A percentile compares a stretch with the other conserved stretches of the same genome.
These are phyloP conservation scores for Drosophila bifasciata DNA, from an alignment of 1,140 invertebrate species.

Conservation along the genomic window DNA sequence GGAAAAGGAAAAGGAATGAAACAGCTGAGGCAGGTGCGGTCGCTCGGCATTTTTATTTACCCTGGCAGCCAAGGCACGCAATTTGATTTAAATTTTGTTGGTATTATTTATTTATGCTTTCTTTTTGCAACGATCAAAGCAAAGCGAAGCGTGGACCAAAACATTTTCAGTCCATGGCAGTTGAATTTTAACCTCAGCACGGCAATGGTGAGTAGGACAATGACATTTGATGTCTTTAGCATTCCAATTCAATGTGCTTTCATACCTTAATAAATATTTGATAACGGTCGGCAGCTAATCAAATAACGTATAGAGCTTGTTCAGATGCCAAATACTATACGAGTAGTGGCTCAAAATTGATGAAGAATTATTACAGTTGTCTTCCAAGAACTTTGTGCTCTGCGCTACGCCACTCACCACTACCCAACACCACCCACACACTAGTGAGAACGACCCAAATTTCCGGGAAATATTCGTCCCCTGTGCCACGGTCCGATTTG, in stretches of 20 bases:
- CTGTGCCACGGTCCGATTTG: no score
- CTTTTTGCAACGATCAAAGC: conserved; percentile 49
- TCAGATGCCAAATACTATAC: no score
- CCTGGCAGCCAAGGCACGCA: conserved; percentile 51
- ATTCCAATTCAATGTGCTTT: neutral
- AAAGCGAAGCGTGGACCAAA: conserved; percentile 18
- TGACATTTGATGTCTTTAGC: conserved; percentile 4
- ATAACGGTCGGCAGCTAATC: conserved; percentile 7
- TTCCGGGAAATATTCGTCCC: no score
- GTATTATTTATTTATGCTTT: conserved; percentile 60
- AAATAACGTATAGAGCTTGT: neutral
- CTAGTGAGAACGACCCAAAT: no score
- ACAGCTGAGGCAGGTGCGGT: conserved; percentile 43
- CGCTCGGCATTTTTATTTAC: conserved; percentile 45
- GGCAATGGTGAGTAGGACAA: conserved; percentile 1
- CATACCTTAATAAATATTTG: conserved; percentile 23
- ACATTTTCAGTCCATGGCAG: conserved; percentile 39
- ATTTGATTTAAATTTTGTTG: conserved; percentile 66
- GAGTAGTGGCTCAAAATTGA: no score
- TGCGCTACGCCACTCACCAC: no score
- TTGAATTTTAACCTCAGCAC: conserved; percentile 24
- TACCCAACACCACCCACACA: no score
- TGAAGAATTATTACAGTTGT: no score
- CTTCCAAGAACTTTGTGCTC: no score
- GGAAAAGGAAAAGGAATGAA: conserved; percentile 33